phyloP scores from a whole-genome alignment of 1,140 invertebrate genomes.

The honey bee (Apis mellifera) region DNA sequence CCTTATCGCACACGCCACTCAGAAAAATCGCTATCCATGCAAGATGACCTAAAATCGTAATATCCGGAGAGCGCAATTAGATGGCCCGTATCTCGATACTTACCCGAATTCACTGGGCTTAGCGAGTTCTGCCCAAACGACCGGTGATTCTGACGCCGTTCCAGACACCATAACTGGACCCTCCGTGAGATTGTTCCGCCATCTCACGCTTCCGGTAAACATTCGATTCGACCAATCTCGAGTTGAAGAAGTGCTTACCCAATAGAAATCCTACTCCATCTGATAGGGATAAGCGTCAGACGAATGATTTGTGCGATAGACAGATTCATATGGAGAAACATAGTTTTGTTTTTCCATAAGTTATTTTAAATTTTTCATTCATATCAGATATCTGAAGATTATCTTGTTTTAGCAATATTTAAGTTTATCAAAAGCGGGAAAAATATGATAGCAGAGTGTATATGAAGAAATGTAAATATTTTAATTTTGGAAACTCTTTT shows the following conservation, averaged over 20 bases:
- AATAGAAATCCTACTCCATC: too few relatives aligned
- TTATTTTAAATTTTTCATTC: too few relatives aligned
- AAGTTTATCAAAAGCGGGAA: too few relatives aligned
- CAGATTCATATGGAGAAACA: too few relatives aligned
- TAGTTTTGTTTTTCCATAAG: too few relatives aligned
- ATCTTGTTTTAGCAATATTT: too few relatives aligned
- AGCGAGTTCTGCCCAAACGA: conserved; percentile 12
- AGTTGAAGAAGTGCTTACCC: conserved; percentile 45
- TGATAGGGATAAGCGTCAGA: too few relatives aligned
- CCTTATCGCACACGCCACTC: neutral
- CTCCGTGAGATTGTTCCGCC: conserved; percentile 30
- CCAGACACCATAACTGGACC: conserved; percentile 36
- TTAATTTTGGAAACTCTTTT: too few relatives aligned
- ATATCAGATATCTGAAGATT: too few relatives aligned
- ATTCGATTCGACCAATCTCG: neutral
- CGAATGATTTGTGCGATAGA: too few relatives aligned
- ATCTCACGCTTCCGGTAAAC: neutral
- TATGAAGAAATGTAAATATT: too few relatives aligned
- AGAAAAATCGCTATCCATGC: neutral
- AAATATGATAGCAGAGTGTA: too few relatives aligned
- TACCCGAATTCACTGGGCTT: conserved; percentile 16
- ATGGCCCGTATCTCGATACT: conserved; percentile 1
- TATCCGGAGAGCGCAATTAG: conserved; percentile 3
- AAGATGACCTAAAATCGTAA: neutral
- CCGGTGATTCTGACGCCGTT: conserved; percentile 47